Conservation (phyloP, 2,113 vertebrate genomes). For the Xenopus laevis region DNA sequence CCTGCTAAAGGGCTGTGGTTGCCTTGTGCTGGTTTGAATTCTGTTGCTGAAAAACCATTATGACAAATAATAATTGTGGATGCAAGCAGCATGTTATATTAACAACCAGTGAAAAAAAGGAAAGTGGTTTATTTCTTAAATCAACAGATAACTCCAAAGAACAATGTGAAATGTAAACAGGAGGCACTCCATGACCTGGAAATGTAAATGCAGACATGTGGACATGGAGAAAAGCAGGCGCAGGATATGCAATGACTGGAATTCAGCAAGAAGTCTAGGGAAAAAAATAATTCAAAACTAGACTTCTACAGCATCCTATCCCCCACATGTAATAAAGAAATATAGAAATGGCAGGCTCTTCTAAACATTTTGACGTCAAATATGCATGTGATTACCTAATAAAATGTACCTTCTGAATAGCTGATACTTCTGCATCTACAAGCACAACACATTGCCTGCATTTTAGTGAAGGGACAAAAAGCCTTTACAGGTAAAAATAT, state of each 20-base stretch:
- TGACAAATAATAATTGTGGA: too few species aligned
- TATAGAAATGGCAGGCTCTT: neutral
- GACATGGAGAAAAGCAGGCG: constrained; percentile 11
- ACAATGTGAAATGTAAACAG: constrained; percentile 42
- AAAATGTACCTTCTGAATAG: too few species aligned
- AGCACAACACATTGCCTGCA: too few species aligned
- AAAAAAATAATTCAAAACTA: neutral
- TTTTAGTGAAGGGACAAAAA: too few species aligned
- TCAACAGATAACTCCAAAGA: constrained; percentile 9
- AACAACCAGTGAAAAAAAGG: constrained; percentile 18
- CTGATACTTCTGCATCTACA: too few species aligned
- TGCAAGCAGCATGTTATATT: neutral
- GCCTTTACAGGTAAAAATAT: too few species aligned
- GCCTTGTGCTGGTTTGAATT: neutral
- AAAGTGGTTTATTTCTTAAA: constrained; percentile 24
- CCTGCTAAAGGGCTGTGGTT: too few species aligned
- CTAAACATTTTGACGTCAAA: too few species aligned
- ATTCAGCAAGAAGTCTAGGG: neutral
- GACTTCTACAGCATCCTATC: too few species aligned
- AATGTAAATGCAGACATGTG: constrained; percentile 24
- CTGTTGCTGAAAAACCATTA: too few species aligned
- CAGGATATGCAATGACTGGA: constrained; percentile 3
- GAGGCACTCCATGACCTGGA: constrained; percentile 22
- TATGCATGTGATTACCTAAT: too few species aligned
- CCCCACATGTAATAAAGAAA: too few species aligned